phyloP scores from a whole-genome alignment of 2,797 vertebrate species.

The Hephaestus fuliginosus region DNA sequence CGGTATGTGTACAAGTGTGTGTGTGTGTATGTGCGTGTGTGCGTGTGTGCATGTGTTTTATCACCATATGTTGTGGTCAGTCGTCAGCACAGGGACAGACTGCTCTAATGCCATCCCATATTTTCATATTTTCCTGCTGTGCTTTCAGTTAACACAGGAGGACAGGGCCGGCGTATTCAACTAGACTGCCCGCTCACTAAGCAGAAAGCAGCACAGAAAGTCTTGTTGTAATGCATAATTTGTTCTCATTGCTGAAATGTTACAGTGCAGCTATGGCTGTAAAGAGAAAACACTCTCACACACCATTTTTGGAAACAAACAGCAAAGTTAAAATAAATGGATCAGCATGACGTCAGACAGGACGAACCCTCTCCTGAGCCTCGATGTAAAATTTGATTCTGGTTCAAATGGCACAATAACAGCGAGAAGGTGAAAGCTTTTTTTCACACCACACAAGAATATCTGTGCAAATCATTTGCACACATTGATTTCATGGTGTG shows the following conservation, averaged over 20 bases:
- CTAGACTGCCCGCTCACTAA: constrained; percentile 27
- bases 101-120: constrained; percentile 64
- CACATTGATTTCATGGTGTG: constrained; percentile 25
- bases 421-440: not conserved
- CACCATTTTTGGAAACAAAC: constrained; percentile 22
- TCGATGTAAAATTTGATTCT: constrained; percentile 8
- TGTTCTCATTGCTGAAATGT: not conserved
- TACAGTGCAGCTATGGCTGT: constrained; percentile 1
- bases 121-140: constrained; percentile 56
- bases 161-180: constrained; percentile 55
- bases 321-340: constrained; percentile 18
- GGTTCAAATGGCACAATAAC: not conserved
- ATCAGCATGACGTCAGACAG: constrained; percentile 15
- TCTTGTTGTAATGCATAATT: constrained; percentile 1
- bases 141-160: constrained; percentile 77
- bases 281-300: constrained; percentile 6
- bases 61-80: constrained; percentile 30
- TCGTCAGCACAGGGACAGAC: constrained; percentile 31
- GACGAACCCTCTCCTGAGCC: not conserved
- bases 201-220: not conserved
- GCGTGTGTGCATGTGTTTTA: constrained; percentile 30
- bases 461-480: constrained; percentile 19
- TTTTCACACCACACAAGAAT: constrained; percentile 10
- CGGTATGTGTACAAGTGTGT: constrained; percentile 19
- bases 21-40: constrained; percentile 15